phyloP scores from a whole-genome alignment of 2,888 invertebrate genomes.

The Dryobotodes eremita region DNA sequence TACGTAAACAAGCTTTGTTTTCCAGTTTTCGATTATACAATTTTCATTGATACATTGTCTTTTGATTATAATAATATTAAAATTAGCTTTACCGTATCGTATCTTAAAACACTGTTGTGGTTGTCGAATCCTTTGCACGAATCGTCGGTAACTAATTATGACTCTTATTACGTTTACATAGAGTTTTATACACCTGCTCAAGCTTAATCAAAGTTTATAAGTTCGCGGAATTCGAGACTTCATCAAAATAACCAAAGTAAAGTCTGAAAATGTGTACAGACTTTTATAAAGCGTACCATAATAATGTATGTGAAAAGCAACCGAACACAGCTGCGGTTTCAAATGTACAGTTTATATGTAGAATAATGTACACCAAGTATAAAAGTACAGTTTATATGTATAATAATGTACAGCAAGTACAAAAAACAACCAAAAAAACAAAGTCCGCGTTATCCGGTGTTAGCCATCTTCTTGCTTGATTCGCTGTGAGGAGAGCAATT shows the following conservation, averaged over 20 bases:
- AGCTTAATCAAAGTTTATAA: not conserved
- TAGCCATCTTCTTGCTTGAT: conserved; percentile 35
- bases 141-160: not conserved
- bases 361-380: not conserved
- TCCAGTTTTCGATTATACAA: conserved; percentile 48
- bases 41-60: conserved; percentile 34
- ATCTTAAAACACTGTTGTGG: not conserved
- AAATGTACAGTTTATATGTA: not conserved
- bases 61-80: conserved; percentile 19
- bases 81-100: not conserved
- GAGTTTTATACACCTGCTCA: too few species aligned
- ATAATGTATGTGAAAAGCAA: not conserved
- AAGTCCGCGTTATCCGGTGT: not conserved
- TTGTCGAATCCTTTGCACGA: not conserved
- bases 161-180: not conserved
- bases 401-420: not conserved
- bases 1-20: conserved; percentile 38
- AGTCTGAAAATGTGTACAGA: not conserved
- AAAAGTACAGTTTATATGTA: not conserved
- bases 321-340: too few species aligned
- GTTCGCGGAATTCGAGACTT: not conserved
- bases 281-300: not conserved
- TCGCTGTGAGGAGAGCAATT: conserved; percentile 87
- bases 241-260: not conserved
- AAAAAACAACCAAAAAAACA: not conserved